Percentiles rank a stretch among this genome's conserved stretches.
These are phyloP conservation scores for Drosophila picticornis DNA, from an alignment of 2,888 invertebrate genomes.

Conservation along the genomic window DNA sequence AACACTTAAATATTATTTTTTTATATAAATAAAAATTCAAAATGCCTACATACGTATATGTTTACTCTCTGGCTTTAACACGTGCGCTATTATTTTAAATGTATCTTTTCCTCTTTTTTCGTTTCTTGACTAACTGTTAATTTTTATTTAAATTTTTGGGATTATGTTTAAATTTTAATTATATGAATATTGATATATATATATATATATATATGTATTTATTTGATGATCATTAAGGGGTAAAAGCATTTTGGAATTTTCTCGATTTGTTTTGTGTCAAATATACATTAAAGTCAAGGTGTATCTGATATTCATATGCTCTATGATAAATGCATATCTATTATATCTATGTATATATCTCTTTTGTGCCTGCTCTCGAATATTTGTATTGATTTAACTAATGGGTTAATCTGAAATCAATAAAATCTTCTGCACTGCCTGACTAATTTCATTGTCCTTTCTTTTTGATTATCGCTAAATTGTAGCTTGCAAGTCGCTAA, in stretches of 20 bases:
- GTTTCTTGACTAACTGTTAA: constrained; percentile 46
- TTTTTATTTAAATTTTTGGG: constrained; percentile 68
- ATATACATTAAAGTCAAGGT: constrained; percentile 56
- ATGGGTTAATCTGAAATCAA: constrained; percentile 53
- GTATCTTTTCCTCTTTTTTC: constrained; percentile 18
- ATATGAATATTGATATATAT: constrained; percentile 50
- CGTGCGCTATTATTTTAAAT: constrained; percentile 56
- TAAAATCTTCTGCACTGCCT: constrained; percentile 54
- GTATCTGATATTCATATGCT: constrained; percentile 37
- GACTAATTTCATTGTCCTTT: constrained; percentile 70
- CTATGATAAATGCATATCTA: constrained; percentile 27
- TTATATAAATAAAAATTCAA: constrained; percentile 66
- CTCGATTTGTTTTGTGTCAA: constrained; percentile 32
- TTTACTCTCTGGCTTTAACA: constrained; percentile 68
- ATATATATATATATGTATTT: constrained; percentile 16
- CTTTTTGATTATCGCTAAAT: constrained; percentile 75
- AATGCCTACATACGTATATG: constrained; percentile 62
- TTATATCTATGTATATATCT: constrained; percentile 27
- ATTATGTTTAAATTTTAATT: constrained; percentile 52
- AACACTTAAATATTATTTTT: constrained; percentile 63
- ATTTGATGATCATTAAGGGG: constrained; percentile 40
- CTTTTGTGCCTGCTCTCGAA: constrained; percentile 47
- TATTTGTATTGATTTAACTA: constrained; percentile 66
- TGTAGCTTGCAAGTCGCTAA: constrained; percentile 56
- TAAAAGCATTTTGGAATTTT: constrained; percentile 61